Percentiles rank a stretch among this genome's conserved stretches.
phyloP scores from a whole-genome alignment of 2,113 vertebrate species.

The Gallinago paraguaiae region DNA sequence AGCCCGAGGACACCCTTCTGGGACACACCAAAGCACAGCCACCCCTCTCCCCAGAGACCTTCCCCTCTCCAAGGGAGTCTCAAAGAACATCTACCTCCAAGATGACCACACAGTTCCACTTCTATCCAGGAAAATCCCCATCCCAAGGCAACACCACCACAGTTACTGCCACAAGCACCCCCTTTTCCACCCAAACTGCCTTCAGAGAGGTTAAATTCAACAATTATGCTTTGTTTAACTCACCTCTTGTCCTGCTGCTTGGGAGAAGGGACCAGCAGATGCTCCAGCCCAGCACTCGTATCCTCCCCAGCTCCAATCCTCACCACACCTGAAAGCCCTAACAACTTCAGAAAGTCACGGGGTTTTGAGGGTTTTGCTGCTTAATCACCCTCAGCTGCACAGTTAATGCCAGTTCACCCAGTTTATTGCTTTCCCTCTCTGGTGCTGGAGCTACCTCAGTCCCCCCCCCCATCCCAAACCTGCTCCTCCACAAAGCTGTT shows the following conservation, averaged over 20 bases:
- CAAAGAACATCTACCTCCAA: not conserved
- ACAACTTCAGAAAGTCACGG: not conserved
- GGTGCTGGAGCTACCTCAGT: not conserved
- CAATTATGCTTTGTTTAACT: not conserved
- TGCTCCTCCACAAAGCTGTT: not conserved
- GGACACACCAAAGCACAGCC: not conserved
- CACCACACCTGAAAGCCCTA: not conserved
- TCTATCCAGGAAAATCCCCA: not conserved
- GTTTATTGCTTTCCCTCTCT: not conserved
- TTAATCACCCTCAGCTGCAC: not conserved
- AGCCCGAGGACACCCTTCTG: not conserved
- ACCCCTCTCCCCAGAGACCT: not conserved
- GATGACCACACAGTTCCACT: not conserved
- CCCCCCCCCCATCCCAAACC: not conserved
- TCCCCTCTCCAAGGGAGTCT: not conserved
- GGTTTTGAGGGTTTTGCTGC: not conserved
- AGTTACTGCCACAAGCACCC: not conserved
- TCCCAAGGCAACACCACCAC: rapidly evolving
- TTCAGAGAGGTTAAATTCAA: not conserved
- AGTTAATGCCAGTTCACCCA: not conserved
- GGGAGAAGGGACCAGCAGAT: rapidly evolving
- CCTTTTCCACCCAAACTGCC: rapidly evolving
- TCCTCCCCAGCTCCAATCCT: not conserved
- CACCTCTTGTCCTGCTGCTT: rapidly evolving
- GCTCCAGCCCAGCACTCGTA: rapidly evolving